Evolutionary conservation across 2,797 vertebrate species (phyloP), one percentile per base, ranked within the genome.

Genomic region (Gorsachius magnificus): DNA sequence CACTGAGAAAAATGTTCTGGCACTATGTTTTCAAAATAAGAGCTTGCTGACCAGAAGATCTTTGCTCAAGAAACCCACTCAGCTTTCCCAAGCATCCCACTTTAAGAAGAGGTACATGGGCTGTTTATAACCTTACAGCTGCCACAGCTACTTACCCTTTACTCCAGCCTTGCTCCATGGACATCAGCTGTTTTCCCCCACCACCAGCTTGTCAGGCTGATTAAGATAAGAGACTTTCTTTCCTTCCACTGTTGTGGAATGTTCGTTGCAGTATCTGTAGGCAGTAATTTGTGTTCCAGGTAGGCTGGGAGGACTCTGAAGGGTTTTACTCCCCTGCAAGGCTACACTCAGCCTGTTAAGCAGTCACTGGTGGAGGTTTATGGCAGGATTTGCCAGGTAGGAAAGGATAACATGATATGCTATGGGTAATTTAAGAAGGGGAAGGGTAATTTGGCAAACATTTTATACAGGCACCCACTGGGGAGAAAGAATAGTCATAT

Each of bases 231-330:
- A 63, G 28, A 48, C 12, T 91, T 69, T 36, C 31, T 63, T 82
- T 77, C 43, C 48, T 66, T 91, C 17, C 5, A 22, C 14, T 85
- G 87, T 16, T 16, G 50, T 46, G 25, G 28, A 63, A 51, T 24
- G 7, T 65, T 93, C 88, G 41, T 72, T 83, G 58, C 38, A 57
- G 78, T 50, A 61, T 54, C 70, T 80, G 31, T 29, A 95, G 88
- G 69, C 22, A 68, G 65, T 81, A 83, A 78, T 86, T 95, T 88
- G 61, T 63, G 94, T 51, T 81, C 56, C 35, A 94, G 91, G 75
- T 43, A 76, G 74, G 9, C 50, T 70, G 31, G 56, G 58, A 90
- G 54, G 58, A 41, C 25, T 61, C 66, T 63, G 46, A 81, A 93
- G 58, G 43, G 12, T 41, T 95, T 83, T 87, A 50, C 28, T 86